These are phyloP conservation scores for Mystacides longicornis DNA, from an alignment of 2,888 invertebrate species.

Conservation along the genomic window DNA sequence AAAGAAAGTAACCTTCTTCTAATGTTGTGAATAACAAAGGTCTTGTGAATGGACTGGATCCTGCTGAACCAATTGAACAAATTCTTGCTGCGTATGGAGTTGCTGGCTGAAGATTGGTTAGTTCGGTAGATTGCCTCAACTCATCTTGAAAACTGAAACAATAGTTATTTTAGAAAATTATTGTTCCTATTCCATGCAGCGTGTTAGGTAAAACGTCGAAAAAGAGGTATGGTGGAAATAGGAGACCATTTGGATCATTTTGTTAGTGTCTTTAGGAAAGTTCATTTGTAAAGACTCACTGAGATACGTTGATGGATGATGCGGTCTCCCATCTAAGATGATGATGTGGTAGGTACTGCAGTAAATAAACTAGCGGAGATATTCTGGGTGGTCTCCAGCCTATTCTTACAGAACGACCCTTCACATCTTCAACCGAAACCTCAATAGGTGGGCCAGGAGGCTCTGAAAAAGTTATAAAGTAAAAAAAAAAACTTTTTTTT, in stretches of 20 bases:
- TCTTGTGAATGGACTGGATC: constrained; percentile 40
- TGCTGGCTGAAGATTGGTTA: constrained; percentile 39
- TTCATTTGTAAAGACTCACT: too few species aligned
- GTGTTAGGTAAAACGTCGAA: too few species aligned
- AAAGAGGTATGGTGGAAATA: too few species aligned
- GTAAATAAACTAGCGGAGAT: constrained; percentile 39
- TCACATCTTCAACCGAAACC: constrained; percentile 41
- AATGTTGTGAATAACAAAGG: constrained; percentile 42
- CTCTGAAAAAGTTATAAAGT: too few species aligned
- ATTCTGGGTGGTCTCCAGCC: constrained; percentile 42
- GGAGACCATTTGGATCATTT: too few species aligned
- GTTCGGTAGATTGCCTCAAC: constrained; percentile 38
- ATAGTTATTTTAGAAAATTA: neutral
- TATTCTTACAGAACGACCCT: constrained; percentile 38
- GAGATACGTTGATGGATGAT: constrained; percentile 40
- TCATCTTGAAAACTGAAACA: constrained; percentile 27
- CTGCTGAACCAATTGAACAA: constrained; percentile 44
- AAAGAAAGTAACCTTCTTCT: constrained; percentile 49
- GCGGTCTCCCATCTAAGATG: constrained; percentile 42
- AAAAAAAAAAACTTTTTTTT: too few species aligned
- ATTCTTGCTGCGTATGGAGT: constrained; percentile 41
- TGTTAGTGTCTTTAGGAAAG: too few species aligned
- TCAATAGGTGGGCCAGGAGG: constrained; percentile 44
- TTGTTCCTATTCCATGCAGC: too few species aligned
- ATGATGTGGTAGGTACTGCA: constrained; percentile 38